Conservation (phyloP, 2,113 vertebrate species). For the Dissostichus mawsoni region DNA sequence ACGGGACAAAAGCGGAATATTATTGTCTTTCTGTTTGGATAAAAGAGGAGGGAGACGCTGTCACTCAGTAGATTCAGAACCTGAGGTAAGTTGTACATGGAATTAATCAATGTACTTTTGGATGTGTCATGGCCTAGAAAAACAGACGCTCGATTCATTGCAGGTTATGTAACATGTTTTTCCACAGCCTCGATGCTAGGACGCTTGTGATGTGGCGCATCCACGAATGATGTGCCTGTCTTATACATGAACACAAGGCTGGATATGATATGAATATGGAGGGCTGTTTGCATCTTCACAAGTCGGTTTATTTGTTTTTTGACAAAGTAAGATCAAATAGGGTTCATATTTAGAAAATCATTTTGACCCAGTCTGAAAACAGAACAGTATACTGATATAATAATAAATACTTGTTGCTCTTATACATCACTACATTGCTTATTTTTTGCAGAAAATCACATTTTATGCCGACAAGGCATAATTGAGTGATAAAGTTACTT, state of each 20-base stretch:
- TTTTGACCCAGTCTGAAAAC: too few relatives aligned
- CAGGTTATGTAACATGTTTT: constrained; percentile 66
- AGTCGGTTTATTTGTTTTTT: background rate
- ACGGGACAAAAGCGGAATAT: constrained; percentile 47
- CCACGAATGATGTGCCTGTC: background rate
- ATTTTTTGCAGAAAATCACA: background rate
- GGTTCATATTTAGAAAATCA: background rate
- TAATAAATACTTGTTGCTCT: background rate
- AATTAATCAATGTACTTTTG: constrained; percentile 2
- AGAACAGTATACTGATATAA: background rate
- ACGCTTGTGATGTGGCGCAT: background rate
- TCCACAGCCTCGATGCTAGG: constrained; percentile 13
- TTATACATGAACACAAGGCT: too few relatives aligned
- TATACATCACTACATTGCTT: background rate
- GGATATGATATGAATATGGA: too few relatives aligned
- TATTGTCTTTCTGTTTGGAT: background rate
- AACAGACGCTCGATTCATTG: constrained; percentile 18
- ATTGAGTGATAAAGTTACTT: background rate
- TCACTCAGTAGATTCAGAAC: constrained; percentile 9
- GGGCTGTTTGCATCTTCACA: too few relatives aligned
- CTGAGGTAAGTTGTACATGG: constrained; percentile 66
- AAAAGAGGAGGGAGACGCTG: constrained; percentile 11
- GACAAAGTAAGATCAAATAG: too few relatives aligned
- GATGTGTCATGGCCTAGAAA: constrained; percentile 34
- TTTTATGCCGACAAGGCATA: background rate